Evolutionary conservation across 2,888 invertebrate genomes (phyloP), one percentile per base, ranked within the genome.

Genomic region (Slavum lentiscoides): DNA sequence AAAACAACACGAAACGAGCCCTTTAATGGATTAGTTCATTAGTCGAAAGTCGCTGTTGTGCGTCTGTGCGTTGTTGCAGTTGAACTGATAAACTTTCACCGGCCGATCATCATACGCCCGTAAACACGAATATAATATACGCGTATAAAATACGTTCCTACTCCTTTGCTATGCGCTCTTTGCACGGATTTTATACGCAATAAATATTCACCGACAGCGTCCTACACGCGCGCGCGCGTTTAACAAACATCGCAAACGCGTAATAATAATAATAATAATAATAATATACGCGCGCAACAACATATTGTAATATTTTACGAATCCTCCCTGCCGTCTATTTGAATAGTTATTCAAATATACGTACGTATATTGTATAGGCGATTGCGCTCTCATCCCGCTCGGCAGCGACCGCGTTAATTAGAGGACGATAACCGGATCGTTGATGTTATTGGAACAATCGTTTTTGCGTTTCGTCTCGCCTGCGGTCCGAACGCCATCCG

Each of bases 11-110:
- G 72, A 80, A 80, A 80, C 66, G 80, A 70, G 72, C 80, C 70
- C 80, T 80, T 80, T 80, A 80, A 80, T 80, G 80, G 80, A 80
- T 80, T 80, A 80, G 80, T 80, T 80, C 80, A 72, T 80, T 80
- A 80, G 80, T 80, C 70, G 80, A 72, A 72, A 80, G 80, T 80
- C 80, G 72, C 64, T 80, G 80, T 80, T 80, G 80, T 80, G 80
- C 72, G 80, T 80, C 58, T 53, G 80, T 80, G 30, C 4, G 30
- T 4, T 30, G 30, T 30, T 30, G 30, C 4, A 2, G 1, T 30
- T 30, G 72, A 72, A 80, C 80, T 72, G 80, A 80, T 80, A 80
- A 80, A 80, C 80, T 80, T 80, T 80, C 62, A 55, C 55, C 70
- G 55, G 64, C 39, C 19, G 59, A 30, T 30, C 4, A 30, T 30